These are phyloP conservation scores for Lottia scabra DNA, from an alignment of 2,888 invertebrate genomes.

Conservation along the genomic window DNA sequence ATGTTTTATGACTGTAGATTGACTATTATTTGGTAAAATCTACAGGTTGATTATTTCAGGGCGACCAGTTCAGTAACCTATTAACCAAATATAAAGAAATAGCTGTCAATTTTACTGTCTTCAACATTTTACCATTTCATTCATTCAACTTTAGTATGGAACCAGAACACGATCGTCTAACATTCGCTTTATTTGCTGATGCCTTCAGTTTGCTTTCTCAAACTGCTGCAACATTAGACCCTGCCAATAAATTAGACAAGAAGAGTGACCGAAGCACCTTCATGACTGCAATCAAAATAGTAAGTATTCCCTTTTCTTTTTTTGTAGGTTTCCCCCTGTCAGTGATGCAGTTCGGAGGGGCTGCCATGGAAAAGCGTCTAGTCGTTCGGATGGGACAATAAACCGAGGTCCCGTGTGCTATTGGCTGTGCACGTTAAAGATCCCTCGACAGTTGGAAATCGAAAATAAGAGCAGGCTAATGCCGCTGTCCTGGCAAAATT, in stretches of 20 bases:
- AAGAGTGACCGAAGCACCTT: conserved; percentile 28
- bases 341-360: too few species aligned
- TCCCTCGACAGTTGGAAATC: too few species aligned
- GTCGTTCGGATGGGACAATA: too few species aligned
- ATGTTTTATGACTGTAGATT: too few species aligned
- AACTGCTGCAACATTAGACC: conserved; percentile 3
- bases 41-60: conserved; percentile 31
- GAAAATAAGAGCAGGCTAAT: too few species aligned
- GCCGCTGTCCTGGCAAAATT: too few species aligned
- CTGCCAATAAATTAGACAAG: conserved; percentile 18
- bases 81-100: conserved; percentile 45
- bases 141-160: conserved; percentile 1
- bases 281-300: conserved; percentile 27
- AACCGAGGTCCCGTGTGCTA: too few species aligned
- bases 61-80: conserved; percentile 42
- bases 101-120: conserved; percentile 53
- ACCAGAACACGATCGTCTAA: conserved; percentile 24
- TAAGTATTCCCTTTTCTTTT: conserved; percentile 15
- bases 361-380: too few species aligned
- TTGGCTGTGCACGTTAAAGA: too few species aligned
- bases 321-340: too few species aligned
- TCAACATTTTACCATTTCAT: conserved; percentile 43
- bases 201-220: background rate
- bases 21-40: background rate
- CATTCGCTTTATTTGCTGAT: conserved; percentile 27